These are phyloP conservation scores for Dipodomys merriami DNA, from an alignment of 2,113 vertebrate genomes.

Conservation along the genomic window DNA sequence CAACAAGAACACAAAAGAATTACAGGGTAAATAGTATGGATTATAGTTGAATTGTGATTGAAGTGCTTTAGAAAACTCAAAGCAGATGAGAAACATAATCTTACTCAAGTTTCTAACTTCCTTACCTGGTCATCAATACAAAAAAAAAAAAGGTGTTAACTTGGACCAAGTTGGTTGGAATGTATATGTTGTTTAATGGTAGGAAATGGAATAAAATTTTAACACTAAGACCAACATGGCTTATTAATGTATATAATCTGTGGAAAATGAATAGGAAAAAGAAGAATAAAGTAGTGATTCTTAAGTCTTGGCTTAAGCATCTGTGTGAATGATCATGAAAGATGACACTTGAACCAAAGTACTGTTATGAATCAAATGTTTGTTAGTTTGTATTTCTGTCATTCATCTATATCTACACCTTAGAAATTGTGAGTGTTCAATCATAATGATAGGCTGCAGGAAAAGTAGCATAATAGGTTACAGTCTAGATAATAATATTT, in stretches of 20 bases:
- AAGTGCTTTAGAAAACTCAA: not conserved
- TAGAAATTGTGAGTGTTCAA: not conserved
- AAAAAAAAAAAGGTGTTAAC: not conserved
- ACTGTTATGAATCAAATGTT: not conserved
- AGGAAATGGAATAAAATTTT: not conserved
- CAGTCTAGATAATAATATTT: not conserved
- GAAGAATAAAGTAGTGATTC: not conserved
- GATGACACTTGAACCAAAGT: not conserved
- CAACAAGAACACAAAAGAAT: too few relatives aligned
- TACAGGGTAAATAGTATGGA: not conserved
- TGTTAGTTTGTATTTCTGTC: not conserved
- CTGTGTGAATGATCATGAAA: not conserved
- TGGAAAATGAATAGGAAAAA: not conserved
- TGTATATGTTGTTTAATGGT: not conserved
- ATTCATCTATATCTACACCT: not conserved
- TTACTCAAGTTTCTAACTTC: not conserved
- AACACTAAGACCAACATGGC: not conserved
- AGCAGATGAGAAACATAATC: not conserved
- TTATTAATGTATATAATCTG: not conserved
- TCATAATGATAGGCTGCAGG: not conserved
- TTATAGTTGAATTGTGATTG: not conserved
- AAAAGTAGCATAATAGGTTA: not conserved
- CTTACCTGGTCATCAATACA: not conserved
- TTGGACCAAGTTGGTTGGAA: not conserved
- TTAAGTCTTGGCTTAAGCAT: not conserved